phyloP scores from a whole-genome alignment of 37 sponge, comb jelly and placozoan species.

The Aplysina aerophoba region DNA sequence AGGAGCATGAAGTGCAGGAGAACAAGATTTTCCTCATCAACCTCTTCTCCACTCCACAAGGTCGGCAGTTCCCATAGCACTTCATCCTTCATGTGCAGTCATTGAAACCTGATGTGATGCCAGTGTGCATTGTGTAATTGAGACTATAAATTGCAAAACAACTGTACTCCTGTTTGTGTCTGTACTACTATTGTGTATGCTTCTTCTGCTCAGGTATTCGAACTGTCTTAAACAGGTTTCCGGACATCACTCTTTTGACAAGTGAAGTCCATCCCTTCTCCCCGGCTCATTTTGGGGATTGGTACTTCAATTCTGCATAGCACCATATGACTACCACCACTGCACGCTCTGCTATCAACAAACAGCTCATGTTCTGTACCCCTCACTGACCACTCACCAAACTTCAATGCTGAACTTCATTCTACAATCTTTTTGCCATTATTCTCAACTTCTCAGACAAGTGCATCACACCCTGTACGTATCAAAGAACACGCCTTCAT shows the following conservation, averaged over 20 bases:
- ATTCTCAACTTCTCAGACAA: no score
- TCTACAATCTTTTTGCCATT: no score
- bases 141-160: no score
- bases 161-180: neutral
- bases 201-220: constrained; percentile 35
- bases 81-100: neutral
- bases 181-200: neutral
- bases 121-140: neutral
- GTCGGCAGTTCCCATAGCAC: constrained; percentile 7
- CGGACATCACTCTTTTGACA: constrained; percentile 78
- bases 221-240: constrained; percentile 44
- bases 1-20: constrained; percentile 83
- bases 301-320: constrained; percentile 79
- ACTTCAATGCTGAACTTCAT: no score
- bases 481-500: no score
- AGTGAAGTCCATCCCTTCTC: constrained; percentile 74
- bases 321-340: neutral
- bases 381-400: no score
- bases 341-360: no score
- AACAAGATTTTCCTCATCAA: constrained; percentile 74
- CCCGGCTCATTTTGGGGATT: constrained; percentile 76
- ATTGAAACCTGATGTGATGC: no score
- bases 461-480: no score
- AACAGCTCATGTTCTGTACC: no score
- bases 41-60: constrained; percentile 74